A percentile compares a stretch with the other conserved stretches of the same genome.
phyloP scores from a whole-genome alignment of 2,797 vertebrate genomes.

The Philypnodon macrostomus region DNA sequence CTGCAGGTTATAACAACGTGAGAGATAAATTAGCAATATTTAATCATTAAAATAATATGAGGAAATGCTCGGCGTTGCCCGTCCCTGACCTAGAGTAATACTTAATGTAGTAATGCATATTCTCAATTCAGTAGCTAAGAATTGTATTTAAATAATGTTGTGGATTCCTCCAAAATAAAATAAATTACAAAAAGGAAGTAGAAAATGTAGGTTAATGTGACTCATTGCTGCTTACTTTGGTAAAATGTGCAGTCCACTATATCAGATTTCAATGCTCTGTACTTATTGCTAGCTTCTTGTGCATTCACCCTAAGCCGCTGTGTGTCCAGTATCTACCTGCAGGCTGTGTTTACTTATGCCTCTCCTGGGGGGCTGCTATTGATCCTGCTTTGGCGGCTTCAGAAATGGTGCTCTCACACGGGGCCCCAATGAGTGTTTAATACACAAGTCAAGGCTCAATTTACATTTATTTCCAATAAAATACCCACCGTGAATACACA shows the following conservation, averaged over 20 bases:
- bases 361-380: conserved; percentile 33
- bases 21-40: too few species aligned
- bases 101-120: too few species aligned
- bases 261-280: conserved; percentile 21
- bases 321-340: conserved; percentile 24
- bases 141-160: too few species aligned
- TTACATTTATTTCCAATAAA: conserved; percentile 37
- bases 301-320: conserved; percentile 18
- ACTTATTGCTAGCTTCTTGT: conserved; percentile 16
- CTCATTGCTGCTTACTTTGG: too few species aligned
- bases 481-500: conserved; percentile 2
- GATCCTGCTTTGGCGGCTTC: conserved; percentile 39
- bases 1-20: too few species aligned
- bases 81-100: too few species aligned
- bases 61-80: too few species aligned
- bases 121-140: too few species aligned
- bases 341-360: conserved; percentile 42
- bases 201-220: too few species aligned
- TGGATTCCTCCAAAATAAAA: too few species aligned
- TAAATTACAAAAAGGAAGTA: too few species aligned
- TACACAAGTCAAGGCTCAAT: conserved; percentile 12
- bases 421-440: conserved; percentile 20
- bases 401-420: conserved; percentile 25
- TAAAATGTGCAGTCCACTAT: conserved; percentile 9
- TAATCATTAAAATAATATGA: too few species aligned